phyloP scores from a whole-genome alignment of 2,888 invertebrate genomes.

The Chymomyza caudatula region DNA sequence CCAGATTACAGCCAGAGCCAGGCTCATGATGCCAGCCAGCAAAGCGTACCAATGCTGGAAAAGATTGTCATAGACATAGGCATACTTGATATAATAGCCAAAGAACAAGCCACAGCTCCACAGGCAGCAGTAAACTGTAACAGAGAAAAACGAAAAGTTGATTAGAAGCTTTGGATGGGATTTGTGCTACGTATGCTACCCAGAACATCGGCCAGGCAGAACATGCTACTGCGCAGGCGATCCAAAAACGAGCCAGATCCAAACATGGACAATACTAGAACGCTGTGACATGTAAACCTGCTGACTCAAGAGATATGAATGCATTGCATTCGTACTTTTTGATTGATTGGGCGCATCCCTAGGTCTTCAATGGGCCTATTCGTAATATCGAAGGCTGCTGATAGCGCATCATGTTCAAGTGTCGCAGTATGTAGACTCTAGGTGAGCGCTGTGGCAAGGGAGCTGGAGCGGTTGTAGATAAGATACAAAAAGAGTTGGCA shows the following conservation, averaged over 20 bases:
- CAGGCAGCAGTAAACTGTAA: conserved; percentile 56
- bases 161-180: not conserved
- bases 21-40: conserved; percentile 39
- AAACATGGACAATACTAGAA: conserved; percentile 17
- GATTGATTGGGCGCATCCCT: not conserved
- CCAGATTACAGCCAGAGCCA: conserved; percentile 58
- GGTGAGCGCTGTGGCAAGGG: not conserved
- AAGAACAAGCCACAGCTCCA: conserved; percentile 63
- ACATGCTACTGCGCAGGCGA: conserved; percentile 30
- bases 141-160: not conserved
- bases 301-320: conserved; percentile 30
- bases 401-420: conserved; percentile 38
- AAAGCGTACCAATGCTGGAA: conserved; percentile 68
- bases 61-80: conserved; percentile 64
- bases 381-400: conserved; percentile 11
- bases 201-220: conserved; percentile 53
- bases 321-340: conserved; percentile 16
- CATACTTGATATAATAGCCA: conserved; percentile 70
- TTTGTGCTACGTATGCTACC: conserved; percentile 31
- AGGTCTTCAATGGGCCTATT: not conserved
- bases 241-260: conserved; percentile 37
- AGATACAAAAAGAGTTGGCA: conserved; percentile 14
- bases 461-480: conserved; percentile 7
- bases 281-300: not conserved
- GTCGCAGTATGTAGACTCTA: too few relatives aligned